Evolutionary conservation across 2,797 vertebrate species (phyloP), one percentile per base, ranked within the genome.

Genomic region (Hypotaenidia philippensis): DNA sequence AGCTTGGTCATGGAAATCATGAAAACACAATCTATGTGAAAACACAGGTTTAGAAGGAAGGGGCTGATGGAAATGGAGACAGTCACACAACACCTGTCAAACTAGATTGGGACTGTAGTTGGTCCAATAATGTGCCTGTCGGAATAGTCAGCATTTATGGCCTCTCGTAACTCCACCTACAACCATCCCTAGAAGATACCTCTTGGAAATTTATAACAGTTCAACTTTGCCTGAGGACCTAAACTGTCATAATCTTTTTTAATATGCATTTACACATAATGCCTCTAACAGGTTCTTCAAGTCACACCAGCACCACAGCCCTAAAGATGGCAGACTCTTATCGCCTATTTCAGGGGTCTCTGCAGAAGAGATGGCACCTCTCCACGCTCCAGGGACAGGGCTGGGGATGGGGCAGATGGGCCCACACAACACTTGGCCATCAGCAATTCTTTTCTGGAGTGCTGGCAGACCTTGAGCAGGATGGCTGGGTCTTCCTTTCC

Each of bases 261-360:
- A 41, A 41, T 0, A 0, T 5, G 47, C 8, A 16, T 13, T 76
- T 66, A 34, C 25, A 64, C 59, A 81, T 13, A 64, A 78, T 60
- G 13, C 21, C 11, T 55, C 40, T 40, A 45, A 15, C 5, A 50
- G 6, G 16, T 23, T 72, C 8, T 22, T 25, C 3, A 1, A 21
- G 32, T 34, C 10, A 8, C 1, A 1, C 17, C 1, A 2, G 19
- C 13, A 26, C 27, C 1, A 2, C 9, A 87, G 49, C 17, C 31
- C 34, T n/a, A 52, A 27, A 19, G 26, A 53, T 0, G 3, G 5
- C 29, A n/a, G 2, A 7, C 5, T 49, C 7, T 69, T 13, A 29
- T 75, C 11, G 18, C 10, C 7, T 65, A 25, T 13, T 10, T 13
- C 2, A 0, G 8, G 17, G 3, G 7, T 34, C 90, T 1, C 1